Percentiles rank a stretch among this genome's conserved stretches.
Evolutionary conservation across 2,797 vertebrate genomes (phyloP).

Genomic region (Hippoglossus hippoglossus): DNA sequence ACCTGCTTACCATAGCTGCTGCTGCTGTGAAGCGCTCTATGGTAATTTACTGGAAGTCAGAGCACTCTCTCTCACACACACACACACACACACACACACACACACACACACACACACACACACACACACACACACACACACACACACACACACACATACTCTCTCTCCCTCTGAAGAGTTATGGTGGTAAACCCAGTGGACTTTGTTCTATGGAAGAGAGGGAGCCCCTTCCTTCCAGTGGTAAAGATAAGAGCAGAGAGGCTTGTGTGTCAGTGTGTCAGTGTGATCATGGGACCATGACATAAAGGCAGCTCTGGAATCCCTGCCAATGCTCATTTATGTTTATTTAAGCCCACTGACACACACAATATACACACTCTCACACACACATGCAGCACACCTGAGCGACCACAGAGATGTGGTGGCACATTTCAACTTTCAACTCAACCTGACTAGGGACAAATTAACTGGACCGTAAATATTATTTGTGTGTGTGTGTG

Average conservation of each 20-base stretch:
- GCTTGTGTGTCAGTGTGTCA: conserved; percentile 38
- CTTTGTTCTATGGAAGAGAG: conserved; percentile 57
- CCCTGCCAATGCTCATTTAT: conserved; percentile 13
- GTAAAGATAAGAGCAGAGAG: conserved; percentile 58
- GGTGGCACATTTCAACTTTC: conserved; percentile 8
- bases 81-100: conserved; percentile 1
- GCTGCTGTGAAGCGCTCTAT: conserved; percentile 22
- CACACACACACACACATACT: not conserved
- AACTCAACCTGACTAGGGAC: conserved; percentile 1
- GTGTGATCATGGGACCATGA: conserved; percentile 50
- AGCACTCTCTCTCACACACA: conserved; percentile 1
- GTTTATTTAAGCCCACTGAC: conserved; percentile 35
- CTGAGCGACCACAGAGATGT: conserved; percentile 21
- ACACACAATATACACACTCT: conserved; percentile 8
- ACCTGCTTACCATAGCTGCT: conserved; percentile 58
- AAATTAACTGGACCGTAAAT: not conserved
- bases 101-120: not conserved
- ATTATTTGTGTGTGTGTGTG: conserved; percentile 1
- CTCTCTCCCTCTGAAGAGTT: conserved; percentile 46
- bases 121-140: conserved; percentile 1
- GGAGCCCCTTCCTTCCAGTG: conserved; percentile 39
- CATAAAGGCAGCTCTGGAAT: conserved; percentile 48
- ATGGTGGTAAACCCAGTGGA: conserved; percentile 48
- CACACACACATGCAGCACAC: conserved; percentile 24
- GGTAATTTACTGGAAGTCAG: conserved; percentile 55